Evolutionary conservation across 2,113 vertebrate species (phyloP).

Genomic region (Percopsis transmontana): DNA sequence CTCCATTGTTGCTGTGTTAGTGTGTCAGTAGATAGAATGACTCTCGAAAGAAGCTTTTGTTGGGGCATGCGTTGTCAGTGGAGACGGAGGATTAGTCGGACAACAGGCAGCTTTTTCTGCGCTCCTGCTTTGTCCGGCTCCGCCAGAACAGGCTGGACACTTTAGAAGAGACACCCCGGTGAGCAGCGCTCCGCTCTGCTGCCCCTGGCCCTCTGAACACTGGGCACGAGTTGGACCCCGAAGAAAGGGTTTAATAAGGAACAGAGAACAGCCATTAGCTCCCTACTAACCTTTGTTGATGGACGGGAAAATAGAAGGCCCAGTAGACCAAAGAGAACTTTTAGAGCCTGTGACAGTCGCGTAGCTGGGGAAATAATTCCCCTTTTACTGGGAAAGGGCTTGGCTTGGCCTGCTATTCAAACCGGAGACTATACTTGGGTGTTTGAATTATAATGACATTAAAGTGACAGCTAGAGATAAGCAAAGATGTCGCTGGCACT

Average conservation of each 20-base stretch:
- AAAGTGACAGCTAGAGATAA: conserved; percentile 17
- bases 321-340: conserved; percentile 52
- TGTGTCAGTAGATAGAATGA: conserved; percentile 61
- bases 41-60: conserved; percentile 74
- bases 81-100: conserved; percentile 73
- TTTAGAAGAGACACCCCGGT: conserved; percentile 69
- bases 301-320: conserved; percentile 56
- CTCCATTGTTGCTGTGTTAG: conserved; percentile 59
- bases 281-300: conserved; percentile 64
- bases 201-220: conserved; percentile 60
- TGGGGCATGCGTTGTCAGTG: conserved; percentile 63
- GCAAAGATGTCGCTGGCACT: neutral
- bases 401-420: conserved; percentile 9
- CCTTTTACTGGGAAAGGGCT: conserved; percentile 12
- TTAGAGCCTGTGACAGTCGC: conserved; percentile 60
- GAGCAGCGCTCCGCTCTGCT: conserved; percentile 60
- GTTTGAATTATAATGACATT: conserved; percentile 21
- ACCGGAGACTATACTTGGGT: conserved; percentile 5
- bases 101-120: conserved; percentile 71
- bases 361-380: conserved; percentile 49
- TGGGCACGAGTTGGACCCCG: conserved; percentile 60
- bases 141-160: conserved; percentile 58
- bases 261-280: conserved; percentile 70
- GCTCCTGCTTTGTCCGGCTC: conserved; percentile 69
- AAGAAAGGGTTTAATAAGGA: conserved; percentile 72